Percentiles rank a stretch among this genome's conserved stretches.
Evolutionary conservation across 2,888 invertebrate species (phyloP).

Genomic region (Lithophane leautieri): DNA sequence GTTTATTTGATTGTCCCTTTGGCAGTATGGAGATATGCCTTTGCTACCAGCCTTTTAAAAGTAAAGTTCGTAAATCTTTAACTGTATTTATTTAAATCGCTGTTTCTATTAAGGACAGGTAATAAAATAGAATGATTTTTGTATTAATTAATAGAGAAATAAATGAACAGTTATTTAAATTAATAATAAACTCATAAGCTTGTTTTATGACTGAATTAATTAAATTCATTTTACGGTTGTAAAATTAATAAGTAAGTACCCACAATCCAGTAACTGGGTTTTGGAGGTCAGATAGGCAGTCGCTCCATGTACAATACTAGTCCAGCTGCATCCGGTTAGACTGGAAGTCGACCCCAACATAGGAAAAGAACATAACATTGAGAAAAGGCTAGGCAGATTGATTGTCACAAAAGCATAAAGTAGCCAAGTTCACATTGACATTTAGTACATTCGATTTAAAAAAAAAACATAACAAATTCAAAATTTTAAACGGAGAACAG

Average conservation of each 20-base stretch:
- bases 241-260: too few relatives aligned
- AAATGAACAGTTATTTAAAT: slow-evolving; percentile 21
- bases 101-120: slow-evolving; percentile 21
- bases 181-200: not conserved
- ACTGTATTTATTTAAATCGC: slow-evolving; percentile 20
- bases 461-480: not conserved
- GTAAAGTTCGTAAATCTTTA: slow-evolving; percentile 48
- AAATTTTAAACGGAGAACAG: slow-evolving; percentile 7
- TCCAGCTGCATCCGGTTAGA: too few relatives aligned
- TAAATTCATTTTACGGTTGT: slow-evolving; percentile 4
- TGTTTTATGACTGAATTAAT: slow-evolving; percentile 24
- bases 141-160: slow-evolving; percentile 27
- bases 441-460: not conserved
- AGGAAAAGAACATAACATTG: too few relatives aligned
- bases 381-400: too few relatives aligned
- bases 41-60: slow-evolving; percentile 66
- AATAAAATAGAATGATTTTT: slow-evolving; percentile 30
- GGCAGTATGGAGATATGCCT: slow-evolving; percentile 63
- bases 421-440: not conserved
- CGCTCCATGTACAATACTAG: too few relatives aligned
- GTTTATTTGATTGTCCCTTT: slow-evolving; percentile 84
- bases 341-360: too few relatives aligned
- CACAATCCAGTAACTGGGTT: too few relatives aligned
- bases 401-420: too few relatives aligned
- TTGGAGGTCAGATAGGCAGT: too few relatives aligned